Evolutionary conservation across 2,797 vertebrate genomes (phyloP).

Genomic region (Chloroceryle inda): DNA sequence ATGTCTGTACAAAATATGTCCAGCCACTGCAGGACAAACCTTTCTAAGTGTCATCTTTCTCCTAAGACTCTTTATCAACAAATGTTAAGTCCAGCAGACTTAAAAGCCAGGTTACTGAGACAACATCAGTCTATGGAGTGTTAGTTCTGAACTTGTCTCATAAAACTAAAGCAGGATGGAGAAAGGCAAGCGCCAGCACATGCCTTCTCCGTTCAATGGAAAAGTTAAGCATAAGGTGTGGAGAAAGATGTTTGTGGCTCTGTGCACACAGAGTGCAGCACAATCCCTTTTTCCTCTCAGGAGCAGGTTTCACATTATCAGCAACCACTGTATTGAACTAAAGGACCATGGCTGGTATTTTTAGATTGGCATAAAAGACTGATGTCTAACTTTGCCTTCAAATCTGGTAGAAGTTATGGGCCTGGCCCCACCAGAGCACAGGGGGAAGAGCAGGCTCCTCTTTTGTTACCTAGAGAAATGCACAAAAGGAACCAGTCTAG

Average conservation of each 20-base stretch:
- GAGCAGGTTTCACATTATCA: background rate
- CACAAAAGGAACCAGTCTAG: background rate
- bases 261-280: background rate
- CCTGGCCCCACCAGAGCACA: background rate
- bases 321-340: accelerated
- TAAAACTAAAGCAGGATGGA: background rate
- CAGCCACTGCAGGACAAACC: background rate
- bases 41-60: background rate
- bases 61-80: background rate
- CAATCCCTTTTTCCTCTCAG: background rate
- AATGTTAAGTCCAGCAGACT: background rate
- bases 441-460: background rate
- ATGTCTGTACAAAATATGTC: background rate
- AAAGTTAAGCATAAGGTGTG: background rate
- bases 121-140: accelerated
- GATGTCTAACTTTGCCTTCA: background rate
- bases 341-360: background rate
- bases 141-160: background rate
- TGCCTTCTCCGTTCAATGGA: background rate
- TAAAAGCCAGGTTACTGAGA: background rate
- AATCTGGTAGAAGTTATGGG: background rate
- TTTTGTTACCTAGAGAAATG: background rate
- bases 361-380: background rate
- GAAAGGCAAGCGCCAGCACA: background rate
- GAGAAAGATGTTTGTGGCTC: background rate